Conservation (phyloP, 2,888 invertebrate species). For the Dicyrtoma fusca region DNA sequence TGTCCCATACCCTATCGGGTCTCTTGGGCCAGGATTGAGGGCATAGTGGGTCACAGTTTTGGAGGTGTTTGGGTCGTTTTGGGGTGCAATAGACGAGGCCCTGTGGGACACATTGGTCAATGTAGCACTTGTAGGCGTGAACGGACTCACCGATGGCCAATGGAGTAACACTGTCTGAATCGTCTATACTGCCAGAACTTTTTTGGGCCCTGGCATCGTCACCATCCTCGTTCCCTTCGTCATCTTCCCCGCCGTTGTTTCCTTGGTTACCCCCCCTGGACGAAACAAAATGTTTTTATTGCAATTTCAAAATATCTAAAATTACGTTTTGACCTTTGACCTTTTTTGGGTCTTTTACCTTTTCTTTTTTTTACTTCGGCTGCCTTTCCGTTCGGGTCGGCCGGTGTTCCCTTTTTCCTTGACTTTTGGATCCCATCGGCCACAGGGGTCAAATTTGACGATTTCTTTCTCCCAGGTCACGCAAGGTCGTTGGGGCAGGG, state of each 20-base stretch:
- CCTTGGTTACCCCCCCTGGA: no score
- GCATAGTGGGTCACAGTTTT: no score
- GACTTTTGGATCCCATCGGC: conserved; percentile 9
- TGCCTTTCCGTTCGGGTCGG: not conserved
- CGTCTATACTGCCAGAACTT: not conserved
- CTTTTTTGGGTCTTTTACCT: not conserved
- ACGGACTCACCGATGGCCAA: not conserved
- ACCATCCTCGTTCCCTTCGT: not conserved
- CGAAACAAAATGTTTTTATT: no score
- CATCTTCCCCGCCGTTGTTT: conserved; percentile 1
- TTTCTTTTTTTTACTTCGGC: not conserved
- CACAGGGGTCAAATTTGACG: conserved; percentile 13
- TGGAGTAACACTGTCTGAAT: not conserved
- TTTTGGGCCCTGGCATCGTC: not conserved
- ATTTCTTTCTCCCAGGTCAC: conserved; percentile 7
- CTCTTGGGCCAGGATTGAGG: no score
- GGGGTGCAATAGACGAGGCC: conserved; percentile 1
- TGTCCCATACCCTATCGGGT: no score
- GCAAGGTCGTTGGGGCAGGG: not conserved
- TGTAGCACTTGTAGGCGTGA: not conserved
- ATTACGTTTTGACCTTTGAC: not conserved
- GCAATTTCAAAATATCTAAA: no score
- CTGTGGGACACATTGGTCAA: not conserved
- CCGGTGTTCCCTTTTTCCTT: conserved; percentile 6
- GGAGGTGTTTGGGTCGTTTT: no score